Percentiles rank a stretch among this genome's conserved stretches.
Evolutionary conservation across 2,888 invertebrate genomes (phyloP).

Genomic region (Maniola hyperantus): DNA sequence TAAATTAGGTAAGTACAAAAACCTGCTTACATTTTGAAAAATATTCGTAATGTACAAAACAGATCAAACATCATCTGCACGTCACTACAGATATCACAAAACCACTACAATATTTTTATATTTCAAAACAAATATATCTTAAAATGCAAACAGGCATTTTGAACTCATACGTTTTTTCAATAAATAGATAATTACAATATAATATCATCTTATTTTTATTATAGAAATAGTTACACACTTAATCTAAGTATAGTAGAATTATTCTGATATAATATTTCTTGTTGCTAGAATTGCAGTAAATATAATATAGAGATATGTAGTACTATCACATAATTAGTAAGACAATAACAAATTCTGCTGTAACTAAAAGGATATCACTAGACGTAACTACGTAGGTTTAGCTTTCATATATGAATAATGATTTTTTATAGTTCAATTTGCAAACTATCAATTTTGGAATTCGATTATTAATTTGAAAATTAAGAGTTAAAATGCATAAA

Average conservation of each 20-base stretch:
- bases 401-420: background rate
- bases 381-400: background rate
- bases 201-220: background rate
- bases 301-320: slow-evolving; percentile 11
- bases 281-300: background rate
- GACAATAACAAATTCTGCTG: background rate
- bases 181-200: background rate
- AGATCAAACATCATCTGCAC: too few relatives aligned
- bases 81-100: too few relatives aligned
- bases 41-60: too few relatives aligned
- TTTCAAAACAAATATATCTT: too few relatives aligned
- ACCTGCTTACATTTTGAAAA: too few relatives aligned
- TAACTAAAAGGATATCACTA: background rate
- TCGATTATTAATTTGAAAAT: too few relatives aligned
- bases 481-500: too few relatives aligned
- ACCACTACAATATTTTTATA: too few relatives aligned
- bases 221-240: background rate
- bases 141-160: background rate
- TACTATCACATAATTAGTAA: slow-evolving; percentile 13
- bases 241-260: background rate
- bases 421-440: too few relatives aligned
- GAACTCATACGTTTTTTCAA: background rate
- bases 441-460: too few relatives aligned
- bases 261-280: background rate
- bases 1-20: too few relatives aligned